A percentile compares a stretch with the other conserved stretches of the same genome.
phyloP scores from a whole-genome alignment of 1,140 invertebrate genomes.

The Eupeodes corollae region DNA sequence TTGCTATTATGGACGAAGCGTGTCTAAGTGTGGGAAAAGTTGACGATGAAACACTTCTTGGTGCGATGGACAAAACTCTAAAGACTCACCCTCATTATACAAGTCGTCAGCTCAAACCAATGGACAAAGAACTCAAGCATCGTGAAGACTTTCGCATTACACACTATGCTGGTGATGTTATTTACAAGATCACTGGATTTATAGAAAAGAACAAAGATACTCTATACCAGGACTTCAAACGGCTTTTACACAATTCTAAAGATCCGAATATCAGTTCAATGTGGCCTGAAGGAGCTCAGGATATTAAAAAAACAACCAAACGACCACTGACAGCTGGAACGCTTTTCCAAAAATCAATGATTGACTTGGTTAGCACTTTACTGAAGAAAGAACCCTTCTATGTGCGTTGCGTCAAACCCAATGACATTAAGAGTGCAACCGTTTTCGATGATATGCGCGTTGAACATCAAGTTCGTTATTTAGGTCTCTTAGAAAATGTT shows the following conservation, averaged over 20 bases:
- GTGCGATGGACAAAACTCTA: constrained; percentile 87
- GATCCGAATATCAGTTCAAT: constrained; percentile 68
- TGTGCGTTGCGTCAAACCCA: constrained; percentile 93
- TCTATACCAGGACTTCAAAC: constrained; percentile 90
- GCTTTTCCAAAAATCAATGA: constrained; percentile 90
- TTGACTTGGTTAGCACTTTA: constrained; percentile 76
- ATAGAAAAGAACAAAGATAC: constrained; percentile 95
- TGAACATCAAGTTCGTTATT: constrained; percentile 80
- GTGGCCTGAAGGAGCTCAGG: constrained; percentile 90
- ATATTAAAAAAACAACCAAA: constrained; percentile 89
- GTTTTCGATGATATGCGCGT: constrained; percentile 58
- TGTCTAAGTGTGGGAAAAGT: constrained; percentile 90
- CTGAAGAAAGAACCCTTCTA: constrained; percentile 91
- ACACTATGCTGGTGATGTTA: constrained; percentile 94
- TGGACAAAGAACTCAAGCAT: constrained; percentile 69
- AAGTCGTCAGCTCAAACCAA: constrained; percentile 70
- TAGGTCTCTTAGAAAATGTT: constrained; percentile 87
- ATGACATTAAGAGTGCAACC: constrained; percentile 77
- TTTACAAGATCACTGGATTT: constrained; percentile 80
- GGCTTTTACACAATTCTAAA: constrained; percentile 71
- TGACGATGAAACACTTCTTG: constrained; percentile 80
- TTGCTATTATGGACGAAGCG: constrained; percentile 90
- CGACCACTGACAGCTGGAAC: constrained; percentile 85
- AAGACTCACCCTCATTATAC: constrained; percentile 78
- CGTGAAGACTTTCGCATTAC: constrained; percentile 74